Evolutionary conservation across 2,888 invertebrate species (phyloP), one percentile per base, ranked within the genome.

Genomic region (Tetramorium bicarinatum): DNA sequence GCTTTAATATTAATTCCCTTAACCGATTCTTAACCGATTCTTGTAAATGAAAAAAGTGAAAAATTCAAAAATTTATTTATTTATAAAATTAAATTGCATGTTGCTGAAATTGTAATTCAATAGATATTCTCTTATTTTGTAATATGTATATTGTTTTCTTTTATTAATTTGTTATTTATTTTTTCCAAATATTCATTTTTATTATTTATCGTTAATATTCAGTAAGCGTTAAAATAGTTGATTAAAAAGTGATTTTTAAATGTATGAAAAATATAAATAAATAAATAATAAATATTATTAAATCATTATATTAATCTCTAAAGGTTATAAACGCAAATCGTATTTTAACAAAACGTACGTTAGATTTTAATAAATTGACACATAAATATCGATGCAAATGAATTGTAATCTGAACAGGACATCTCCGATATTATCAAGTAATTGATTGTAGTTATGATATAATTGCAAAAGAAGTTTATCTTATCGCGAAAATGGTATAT

Each of bases 401-500:
- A 15, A 9, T 62, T 77, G 8, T 13, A 6, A 75, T 2, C 8
- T 47, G 15, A 25, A 47, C 29, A 47, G 2, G 18, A 69, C 6
- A 59, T 34, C 7, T 52, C 18, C 59, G 29, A 47, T 59, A 38
- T 79, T 21, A 29, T 71, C 72, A 13, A 15, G 21, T 18, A 52
- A 79, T 77, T 25, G 15, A 61, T 18, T 34, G 34, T 52, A 64
- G 15, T 54, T 66, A 3, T 6, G 29, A 67, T 77, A 77, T 3
- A 62, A 18, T 13, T 25, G 25, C 25, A 38, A 67, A 44, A 13
- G 3, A 29, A 25, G 13, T 91, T 95, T 54, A 66, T 44, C 64
- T 66, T 66, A 66, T 66, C 64, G 25, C 9, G 25, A 81, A 56
- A 72, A 41, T 56, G 18, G 3, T 41, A 38, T 41, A 71, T 54